Base-by-base conservation (phyloP, 2,888 invertebrate species). In the Aleiodes testaceus region DNA sequence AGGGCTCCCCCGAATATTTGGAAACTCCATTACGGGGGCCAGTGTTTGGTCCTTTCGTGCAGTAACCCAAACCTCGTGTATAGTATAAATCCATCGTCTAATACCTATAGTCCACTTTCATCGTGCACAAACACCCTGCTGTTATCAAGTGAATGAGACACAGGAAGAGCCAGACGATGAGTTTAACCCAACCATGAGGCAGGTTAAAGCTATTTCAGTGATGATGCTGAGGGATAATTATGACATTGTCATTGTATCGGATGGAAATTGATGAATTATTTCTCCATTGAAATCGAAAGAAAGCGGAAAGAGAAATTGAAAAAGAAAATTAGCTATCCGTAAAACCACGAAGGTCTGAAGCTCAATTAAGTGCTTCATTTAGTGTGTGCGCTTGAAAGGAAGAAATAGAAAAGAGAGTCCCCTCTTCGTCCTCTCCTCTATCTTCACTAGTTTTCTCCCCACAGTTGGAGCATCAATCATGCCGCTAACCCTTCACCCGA, bases 1-100 rank as follows among this genome's bases (percentile, higher is more conserved):
- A 86, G 86, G 85, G 85, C 86, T 86, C 82, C 85, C 36, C 82
- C 84, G 86, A 87, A 87, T 86, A 86, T 86, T 87, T 87, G 86
- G 85, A 87, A 87, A 87, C 85, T 87, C 85, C 87, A 87, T 87
- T 87, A 87, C 82, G 81, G 79, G 64, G 52, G 80, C 81, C 79
- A 79, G 84, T 83, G 71, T 67, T 71, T 36, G 49, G 82, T 83
- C 84, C 84, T 85, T 85, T 85, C 84, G 79, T 75, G 72, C 75
- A 77, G 72, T 76, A 74, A 74, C 72, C 75, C 77, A 76, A 68
- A 72, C 72, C 69, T 67, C 55, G 36, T 66, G 63, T 26, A 36
- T 14, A 44, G 44, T 63, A 63, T 63, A 63, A 22, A 44, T 45
- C 44, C 49, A 68, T 50, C 47, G 16, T 14, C 61, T 61, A 36